Base-by-base conservation (phyloP, 2,888 invertebrate species). In the Hypsopygia costalis region DNA sequence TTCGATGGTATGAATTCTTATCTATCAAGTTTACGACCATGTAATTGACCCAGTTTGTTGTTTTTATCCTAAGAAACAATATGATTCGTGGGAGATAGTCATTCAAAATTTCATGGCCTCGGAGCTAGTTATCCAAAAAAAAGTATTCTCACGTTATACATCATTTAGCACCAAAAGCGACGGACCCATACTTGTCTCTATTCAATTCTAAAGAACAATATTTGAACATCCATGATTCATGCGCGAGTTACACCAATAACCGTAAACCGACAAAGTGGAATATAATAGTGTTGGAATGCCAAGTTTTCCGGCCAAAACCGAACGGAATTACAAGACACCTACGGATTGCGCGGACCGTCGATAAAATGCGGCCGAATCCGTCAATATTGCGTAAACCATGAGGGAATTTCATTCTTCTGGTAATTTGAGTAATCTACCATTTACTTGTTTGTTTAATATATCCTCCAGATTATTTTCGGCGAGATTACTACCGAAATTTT, bases 231-330 rank as follows among this genome's bases (percentile, higher is more conserved):
- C 30, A 36, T 49, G 45, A 47, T 47, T 50, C 46, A 49, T 28
- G 11, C 36, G 43, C 40, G 49, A 69, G 54, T 63, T 61, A 51
- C 49, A 51, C 49, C 53, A 57, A 49, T 62, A 64, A 63, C 60
- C 45, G 55, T 55, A 51, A 60, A 58, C 54, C 50, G 47, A 48
- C 57, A 56, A 58, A 59, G 52, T 52, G 48, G 50, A 53, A 55
- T 56, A 59, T 55, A 55, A 55, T 67, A 59, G 51, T 45, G 51
- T 51, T 45, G 70, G 73, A 57, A 78, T 73, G 68, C 55, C 32
- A 43, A 53, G 52, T 49, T 66, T 74, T 75, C 78, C 76, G 75
- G 67, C 46, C 57, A 41, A 59, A 67, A 49, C 47, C 49, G 49
- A 59, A 52, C 22, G 4, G 28, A 28, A 30, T 36, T 36, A 36